Evolutionary conservation across 2,113 vertebrate genomes (phyloP).

Genomic region (Oreamnos americanus): DNA sequence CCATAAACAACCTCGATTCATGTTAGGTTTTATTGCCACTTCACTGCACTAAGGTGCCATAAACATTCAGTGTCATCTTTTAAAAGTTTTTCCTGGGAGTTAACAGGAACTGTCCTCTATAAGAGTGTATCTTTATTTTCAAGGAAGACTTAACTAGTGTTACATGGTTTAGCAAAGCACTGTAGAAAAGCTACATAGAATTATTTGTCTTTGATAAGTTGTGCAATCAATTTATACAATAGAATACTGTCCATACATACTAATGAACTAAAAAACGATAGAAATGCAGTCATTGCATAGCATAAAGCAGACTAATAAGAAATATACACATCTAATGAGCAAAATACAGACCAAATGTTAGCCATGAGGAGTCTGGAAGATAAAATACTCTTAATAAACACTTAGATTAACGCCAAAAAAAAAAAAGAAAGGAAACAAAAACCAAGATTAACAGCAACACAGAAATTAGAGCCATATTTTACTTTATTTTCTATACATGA

Average conservation of each 20-base stretch:
- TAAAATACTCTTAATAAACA: conserved; percentile 81
- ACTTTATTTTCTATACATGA: conserved; percentile 85
- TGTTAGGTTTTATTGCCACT: conserved; percentile 92
- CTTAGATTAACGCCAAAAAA: conserved; percentile 83
- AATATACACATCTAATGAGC: conserved; percentile 95
- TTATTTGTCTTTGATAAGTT: conserved; percentile 88
- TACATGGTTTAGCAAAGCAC: conserved; percentile 90
- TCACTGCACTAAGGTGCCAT: conserved; percentile 90
- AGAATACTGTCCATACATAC: conserved; percentile 84
- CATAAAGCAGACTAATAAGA: conserved; percentile 96
- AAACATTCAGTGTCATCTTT: conserved; percentile 90
- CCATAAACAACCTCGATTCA: conserved; percentile 85
- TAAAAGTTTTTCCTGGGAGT: conserved; percentile 82
- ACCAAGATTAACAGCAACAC: conserved; percentile 84
- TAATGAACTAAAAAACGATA: conserved; percentile 88
- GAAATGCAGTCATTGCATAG: conserved; percentile 96
- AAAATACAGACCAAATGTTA: conserved; percentile 95
- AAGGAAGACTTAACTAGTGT: conserved; percentile 88
- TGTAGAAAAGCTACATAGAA: conserved; percentile 88
- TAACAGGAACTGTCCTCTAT: conserved; percentile 87
- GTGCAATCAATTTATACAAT: conserved; percentile 90
- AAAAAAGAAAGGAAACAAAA: conserved; percentile 49
- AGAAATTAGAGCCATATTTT: conserved; percentile 84
- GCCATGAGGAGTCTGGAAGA: conserved; percentile 79
- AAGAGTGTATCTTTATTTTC: conserved; percentile 87